phyloP scores from a whole-genome alignment of 2,113 vertebrate species.

The Agapornis roseicollis region DNA sequence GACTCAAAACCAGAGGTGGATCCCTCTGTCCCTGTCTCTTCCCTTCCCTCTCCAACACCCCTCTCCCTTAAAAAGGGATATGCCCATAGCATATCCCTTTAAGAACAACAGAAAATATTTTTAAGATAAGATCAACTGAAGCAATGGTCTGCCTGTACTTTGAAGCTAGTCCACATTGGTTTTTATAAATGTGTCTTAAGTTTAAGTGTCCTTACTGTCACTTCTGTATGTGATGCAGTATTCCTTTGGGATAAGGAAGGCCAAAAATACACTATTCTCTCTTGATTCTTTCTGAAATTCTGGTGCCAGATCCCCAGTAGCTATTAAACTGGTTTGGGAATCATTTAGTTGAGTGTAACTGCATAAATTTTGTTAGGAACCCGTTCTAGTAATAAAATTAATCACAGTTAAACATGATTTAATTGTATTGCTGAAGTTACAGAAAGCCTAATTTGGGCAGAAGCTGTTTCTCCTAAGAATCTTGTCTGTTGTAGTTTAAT shows the following conservation, averaged over 20 bases:
- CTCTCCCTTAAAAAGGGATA: not conserved
- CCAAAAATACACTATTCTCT: not conserved
- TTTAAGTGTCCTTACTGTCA: slow-evolving; percentile 44
- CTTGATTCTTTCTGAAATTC: not conserved
- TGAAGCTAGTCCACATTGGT: not conserved
- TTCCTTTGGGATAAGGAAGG: not conserved
- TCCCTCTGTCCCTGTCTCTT: not conserved
- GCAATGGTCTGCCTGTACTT: not conserved
- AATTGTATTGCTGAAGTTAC: not conserved
- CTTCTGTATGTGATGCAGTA: not conserved
- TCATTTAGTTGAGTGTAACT: not conserved
- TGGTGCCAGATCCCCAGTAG: not conserved
- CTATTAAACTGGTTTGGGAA: not conserved
- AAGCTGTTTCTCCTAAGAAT: not conserved
- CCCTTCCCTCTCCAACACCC: not conserved
- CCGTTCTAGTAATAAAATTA: not conserved
- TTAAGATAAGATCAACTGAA: not conserved
- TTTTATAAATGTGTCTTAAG: not conserved
- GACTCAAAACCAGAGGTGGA: not conserved
- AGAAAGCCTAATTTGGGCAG: not conserved
- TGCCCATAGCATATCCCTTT: not conserved
- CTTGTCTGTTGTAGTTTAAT: not conserved
- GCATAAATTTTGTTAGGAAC: not conserved
- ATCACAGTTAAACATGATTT: not conserved
- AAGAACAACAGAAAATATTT: not conserved